Evolutionary conservation across 2,113 vertebrate species (phyloP), one percentile per base, ranked within the genome.

Genomic region (Semnornis frantzii): DNA sequence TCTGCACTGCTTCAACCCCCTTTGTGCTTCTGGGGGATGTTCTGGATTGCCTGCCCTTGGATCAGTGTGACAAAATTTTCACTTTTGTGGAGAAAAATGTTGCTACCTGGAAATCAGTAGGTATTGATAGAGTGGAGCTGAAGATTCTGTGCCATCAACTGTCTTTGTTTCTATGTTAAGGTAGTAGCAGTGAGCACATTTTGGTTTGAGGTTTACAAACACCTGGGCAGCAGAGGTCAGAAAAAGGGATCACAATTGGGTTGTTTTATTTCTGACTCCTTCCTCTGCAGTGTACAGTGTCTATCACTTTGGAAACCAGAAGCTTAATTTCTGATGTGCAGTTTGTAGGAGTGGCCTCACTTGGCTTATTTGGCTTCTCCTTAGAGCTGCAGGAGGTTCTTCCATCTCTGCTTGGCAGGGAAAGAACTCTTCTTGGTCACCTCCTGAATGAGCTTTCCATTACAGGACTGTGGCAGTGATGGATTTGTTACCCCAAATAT

Each of bases 51-150:
- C 98, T 99, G 79, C 99, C 99, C 74, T 98, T 99, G 85, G 99
- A 99, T 95, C 98, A 99, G 15, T 99, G 99, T 95, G 99, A 99
- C 95, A 99, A 96, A 94, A 99, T 99, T 88, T 99, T 99, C 96
- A 98, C 98, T 60, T 99, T 99, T 94, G 99, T 99, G 12, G 99
- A 99, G 97, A 98, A 99, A 92, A 99, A 99, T 87, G 99, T 99
- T 82, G 98, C 98, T 89, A 99, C 99, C 0, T 99, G 99, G 99
- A 99, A 99, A 97, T 99, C 99, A 3, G 99, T 99, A 97, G 97
- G 97, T 98, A 14, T 73, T 74, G 9, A 1, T 9, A 1, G 3
- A 1, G 15, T 52, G 77, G 30, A 48, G 17, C 9, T 48, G 57
- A 80, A 82, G 23, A 13, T 70, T 72, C 52, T 71, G 15, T 89